These are phyloP conservation scores for Anguilla obscura DNA, from an alignment of 2,797 vertebrate species.

Conservation along the genomic window DNA sequence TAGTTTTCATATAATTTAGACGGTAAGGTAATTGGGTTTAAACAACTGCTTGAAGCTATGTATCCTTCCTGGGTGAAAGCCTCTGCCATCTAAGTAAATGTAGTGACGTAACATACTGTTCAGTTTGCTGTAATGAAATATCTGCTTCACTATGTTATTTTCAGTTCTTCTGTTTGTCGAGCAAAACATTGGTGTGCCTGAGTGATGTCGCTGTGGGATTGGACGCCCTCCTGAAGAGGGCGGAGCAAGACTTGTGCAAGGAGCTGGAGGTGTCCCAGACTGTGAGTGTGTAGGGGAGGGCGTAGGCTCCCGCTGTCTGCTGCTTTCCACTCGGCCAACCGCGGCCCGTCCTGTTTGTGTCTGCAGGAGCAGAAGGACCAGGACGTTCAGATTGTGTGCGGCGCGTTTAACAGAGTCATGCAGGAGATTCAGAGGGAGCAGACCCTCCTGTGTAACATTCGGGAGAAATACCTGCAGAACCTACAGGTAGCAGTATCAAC, in stretches of 20 bases:
- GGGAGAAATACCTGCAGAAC: conserved; percentile 63
- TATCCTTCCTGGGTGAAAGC: neutral
- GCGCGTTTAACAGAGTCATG: conserved; percentile 59
- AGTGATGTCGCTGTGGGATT: conserved; percentile 49
- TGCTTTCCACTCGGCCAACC: neutral
- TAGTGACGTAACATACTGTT: neutral
- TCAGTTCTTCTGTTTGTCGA: conserved; percentile 67
- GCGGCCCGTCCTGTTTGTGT: neutral
- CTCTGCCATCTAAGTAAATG: neutral
- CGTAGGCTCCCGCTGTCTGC: neutral
- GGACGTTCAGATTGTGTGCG: conserved; percentile 63
- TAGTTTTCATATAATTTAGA: neutral
- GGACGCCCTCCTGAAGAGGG: conserved; percentile 66
- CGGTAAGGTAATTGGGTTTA: neutral
- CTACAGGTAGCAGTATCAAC: conserved; percentile 57
- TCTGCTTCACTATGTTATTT: neutral
- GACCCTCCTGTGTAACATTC: conserved; percentile 56
- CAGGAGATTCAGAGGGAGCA: conserved; percentile 61
- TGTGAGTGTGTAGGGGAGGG: conserved; percentile 56
- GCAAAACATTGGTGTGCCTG: conserved; percentile 49
- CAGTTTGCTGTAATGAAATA: neutral
- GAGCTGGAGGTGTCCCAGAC: conserved; percentile 65
- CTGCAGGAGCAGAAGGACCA: conserved; percentile 63
- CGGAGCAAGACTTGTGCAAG: conserved; percentile 61
- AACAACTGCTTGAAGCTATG: too few species aligned